A percentile compares a stretch with the other conserved stretches of the same genome.
Evolutionary conservation across 2,113 vertebrate genomes (phyloP).

Genomic region (Tenebrosternarchus preto): DNA sequence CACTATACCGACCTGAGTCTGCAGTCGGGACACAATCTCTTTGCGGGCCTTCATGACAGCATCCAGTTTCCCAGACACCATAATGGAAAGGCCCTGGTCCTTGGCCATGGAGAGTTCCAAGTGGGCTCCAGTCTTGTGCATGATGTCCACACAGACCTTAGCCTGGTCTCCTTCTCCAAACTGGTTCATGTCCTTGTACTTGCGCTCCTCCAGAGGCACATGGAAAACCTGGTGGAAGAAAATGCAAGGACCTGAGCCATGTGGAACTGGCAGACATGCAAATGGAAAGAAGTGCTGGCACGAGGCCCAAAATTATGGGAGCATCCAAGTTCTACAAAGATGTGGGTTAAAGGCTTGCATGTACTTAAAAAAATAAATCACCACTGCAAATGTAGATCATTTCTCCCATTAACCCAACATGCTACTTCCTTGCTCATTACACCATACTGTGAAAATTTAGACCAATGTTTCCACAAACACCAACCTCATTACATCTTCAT

Average conservation of each 20-base stretch:
- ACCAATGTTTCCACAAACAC: no score
- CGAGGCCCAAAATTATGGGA: not conserved
- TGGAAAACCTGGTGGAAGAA: constrained; percentile 86
- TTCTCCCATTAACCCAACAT: no score
- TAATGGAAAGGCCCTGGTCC: constrained; percentile 99
- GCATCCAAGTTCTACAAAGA: no score
- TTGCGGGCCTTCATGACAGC: constrained; percentile 99
- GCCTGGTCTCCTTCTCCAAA: constrained; percentile 98
- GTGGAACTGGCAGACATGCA: not conserved
- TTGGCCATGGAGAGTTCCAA: constrained; percentile 97
- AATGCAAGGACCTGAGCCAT: not conserved
- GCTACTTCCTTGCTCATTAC: no score
- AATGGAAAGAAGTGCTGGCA: not conserved
- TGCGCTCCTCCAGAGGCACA: constrained; percentile 97
- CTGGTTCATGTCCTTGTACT: constrained; percentile 98
- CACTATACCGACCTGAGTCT: constrained; percentile 86
- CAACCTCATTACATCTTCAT: no score
- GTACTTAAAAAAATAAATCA: no score
- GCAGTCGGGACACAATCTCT: constrained; percentile 96
- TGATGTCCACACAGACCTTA: constrained; percentile 99
- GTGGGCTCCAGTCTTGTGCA: constrained; percentile 97
- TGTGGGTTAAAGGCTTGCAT: no score
- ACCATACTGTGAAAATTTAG: no score
- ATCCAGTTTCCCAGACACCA: constrained; percentile 97
- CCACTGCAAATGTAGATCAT: no score